These are phyloP conservation scores for Pseudorhiza aurosa DNA, from an alignment of 30 jellyfish, hydroid and myxozoan genomes.

Conservation along the genomic window DNA sequence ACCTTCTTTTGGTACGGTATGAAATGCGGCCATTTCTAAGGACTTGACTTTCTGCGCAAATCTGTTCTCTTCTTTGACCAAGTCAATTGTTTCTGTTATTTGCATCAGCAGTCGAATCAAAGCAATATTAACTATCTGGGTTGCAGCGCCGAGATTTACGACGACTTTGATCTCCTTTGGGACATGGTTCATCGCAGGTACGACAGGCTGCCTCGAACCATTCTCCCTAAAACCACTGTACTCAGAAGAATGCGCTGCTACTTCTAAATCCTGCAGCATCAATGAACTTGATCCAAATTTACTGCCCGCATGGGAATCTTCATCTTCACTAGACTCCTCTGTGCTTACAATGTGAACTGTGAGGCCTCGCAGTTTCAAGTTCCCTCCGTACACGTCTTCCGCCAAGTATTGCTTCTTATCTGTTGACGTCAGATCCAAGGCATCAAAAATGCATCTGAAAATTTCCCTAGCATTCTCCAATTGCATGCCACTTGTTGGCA, in stretches of 20 bases:
- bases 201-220: not conserved
- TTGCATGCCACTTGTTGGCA: slow-evolving; percentile 99
- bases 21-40: slow-evolving; percentile 38
- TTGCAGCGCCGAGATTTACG: slow-evolving; percentile 11
- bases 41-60: slow-evolving; percentile 82
- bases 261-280: slow-evolving; percentile 11
- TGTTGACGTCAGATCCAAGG: slow-evolving; percentile 59
- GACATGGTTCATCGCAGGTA: not conserved
- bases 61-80: slow-evolving; percentile 79
- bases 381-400: slow-evolving; percentile 18
- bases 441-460: slow-evolving; percentile 72
- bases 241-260: slow-evolving; percentile 13
- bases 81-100: slow-evolving; percentile 74
- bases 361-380: slow-evolving; percentile 1
- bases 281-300: slow-evolving; percentile 42
- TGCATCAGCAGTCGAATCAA: slow-evolving; percentile 78
- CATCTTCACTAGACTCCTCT: slow-evolving; percentile 42
- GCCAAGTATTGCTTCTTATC: not conserved
- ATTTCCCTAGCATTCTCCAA: slow-evolving; percentile 88
- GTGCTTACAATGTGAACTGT: slow-evolving; percentile 54
- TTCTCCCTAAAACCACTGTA: not conserved
- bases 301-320: slow-evolving; percentile 8
- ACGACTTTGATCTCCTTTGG: slow-evolving; percentile 31
- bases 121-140: slow-evolving; percentile 86
- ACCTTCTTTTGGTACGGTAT: slow-evolving; percentile 9